Conservation (phyloP, 2,888 invertebrate genomes). For the Tenodera sinensis region DNA sequence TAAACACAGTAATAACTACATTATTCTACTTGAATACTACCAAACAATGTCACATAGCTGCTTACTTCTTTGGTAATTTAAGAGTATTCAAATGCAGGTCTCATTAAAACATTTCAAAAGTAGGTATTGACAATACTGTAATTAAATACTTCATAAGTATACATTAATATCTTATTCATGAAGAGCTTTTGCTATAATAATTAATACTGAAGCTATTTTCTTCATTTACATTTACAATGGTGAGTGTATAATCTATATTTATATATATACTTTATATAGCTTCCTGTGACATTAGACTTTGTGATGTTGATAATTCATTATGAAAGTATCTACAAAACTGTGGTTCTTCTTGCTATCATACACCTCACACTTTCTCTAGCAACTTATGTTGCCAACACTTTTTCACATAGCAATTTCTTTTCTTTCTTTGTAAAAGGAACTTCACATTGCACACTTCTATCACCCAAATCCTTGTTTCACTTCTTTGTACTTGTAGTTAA, state of each 20-base stretch:
- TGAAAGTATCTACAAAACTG: slow-evolving; percentile 12
- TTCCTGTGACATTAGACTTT: not conserved
- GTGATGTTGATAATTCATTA: not conserved
- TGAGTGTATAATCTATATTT: not conserved
- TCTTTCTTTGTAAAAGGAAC: slow-evolving; percentile 5
- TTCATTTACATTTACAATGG: slow-evolving; percentile 15
- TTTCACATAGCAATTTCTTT: not conserved
- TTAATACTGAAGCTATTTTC: slow-evolving; percentile 16
- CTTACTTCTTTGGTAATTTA: not conserved
- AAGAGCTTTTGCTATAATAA: not conserved
- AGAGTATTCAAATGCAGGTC: not conserved
- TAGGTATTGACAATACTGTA: not conserved
- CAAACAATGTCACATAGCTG: too few species aligned
- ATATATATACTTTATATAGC: not conserved
- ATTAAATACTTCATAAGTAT: slow-evolving; percentile 18
- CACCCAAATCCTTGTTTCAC: not conserved
- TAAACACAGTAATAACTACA: not conserved
- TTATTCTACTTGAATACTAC: not conserved
- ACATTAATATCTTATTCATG: slow-evolving; percentile 8
- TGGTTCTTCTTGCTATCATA: not conserved
- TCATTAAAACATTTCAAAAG: not conserved
- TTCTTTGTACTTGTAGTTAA: not conserved
- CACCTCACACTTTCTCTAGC: not conserved
- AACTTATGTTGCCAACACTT: not conserved
- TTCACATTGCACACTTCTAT: slow-evolving; percentile 17